A percentile compares a stretch with the other conserved stretches of the same genome.
Conservation (phyloP, 2,113 vertebrate species). For the Pseudopodoces humilis region DNA sequence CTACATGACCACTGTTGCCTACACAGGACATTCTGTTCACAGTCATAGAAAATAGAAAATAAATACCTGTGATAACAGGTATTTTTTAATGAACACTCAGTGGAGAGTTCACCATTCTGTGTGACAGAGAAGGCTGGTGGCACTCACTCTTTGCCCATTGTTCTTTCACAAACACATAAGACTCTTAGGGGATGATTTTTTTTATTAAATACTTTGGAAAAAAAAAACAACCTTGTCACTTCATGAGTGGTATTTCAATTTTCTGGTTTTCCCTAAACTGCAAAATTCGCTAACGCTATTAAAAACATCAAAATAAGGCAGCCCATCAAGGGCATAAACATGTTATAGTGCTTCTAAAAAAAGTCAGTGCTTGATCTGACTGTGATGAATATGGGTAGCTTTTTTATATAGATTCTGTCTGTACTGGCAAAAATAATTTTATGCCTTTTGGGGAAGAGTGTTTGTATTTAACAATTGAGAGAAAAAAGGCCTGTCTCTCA, state of each 20-base stretch:
- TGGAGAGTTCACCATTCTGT: background rate
- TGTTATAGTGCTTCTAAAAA: background rate
- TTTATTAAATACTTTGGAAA: background rate
- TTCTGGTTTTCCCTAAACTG: background rate
- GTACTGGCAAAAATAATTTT: background rate
- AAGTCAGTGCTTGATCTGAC: background rate
- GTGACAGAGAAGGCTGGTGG: background rate
- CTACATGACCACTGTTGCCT: background rate
- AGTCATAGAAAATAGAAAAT: background rate
- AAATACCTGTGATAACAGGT: background rate
- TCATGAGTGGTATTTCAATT: background rate
- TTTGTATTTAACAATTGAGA: background rate
- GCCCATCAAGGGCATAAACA: background rate
- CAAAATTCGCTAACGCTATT: background rate
- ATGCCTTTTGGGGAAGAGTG: background rate
- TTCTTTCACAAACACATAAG: background rate
- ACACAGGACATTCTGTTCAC: background rate
- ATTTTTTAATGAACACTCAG: background rate
- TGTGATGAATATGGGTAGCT: background rate
- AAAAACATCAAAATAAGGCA: background rate
- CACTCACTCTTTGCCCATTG: background rate
- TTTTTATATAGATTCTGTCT: background rate
- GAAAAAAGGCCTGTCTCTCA: background rate
- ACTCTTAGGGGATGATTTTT: background rate
- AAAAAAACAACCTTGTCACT: background rate